Conservation (phyloP, 2,888 invertebrate genomes). For the Xestobium rufovillosum region DNA sequence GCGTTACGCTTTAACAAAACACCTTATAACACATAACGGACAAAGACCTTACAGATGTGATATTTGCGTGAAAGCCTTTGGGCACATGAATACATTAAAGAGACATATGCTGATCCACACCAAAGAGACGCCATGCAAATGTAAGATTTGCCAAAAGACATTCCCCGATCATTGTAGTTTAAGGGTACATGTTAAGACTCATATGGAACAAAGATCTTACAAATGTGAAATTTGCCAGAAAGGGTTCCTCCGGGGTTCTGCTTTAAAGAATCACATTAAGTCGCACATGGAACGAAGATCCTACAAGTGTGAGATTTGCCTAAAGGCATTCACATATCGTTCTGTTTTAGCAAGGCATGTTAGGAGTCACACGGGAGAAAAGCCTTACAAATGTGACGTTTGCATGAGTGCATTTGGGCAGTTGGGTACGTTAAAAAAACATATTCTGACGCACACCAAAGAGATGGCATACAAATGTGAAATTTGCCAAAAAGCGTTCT, state of each 20-base stretch:
- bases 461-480: no score
- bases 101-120: not conserved
- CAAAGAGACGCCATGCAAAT: not conserved
- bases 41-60: not conserved
- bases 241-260: not conserved
- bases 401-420: no score
- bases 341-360: not conserved
- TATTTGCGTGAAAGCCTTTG: not conserved
- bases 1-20: not conserved
- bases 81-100: not conserved
- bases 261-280: not conserved
- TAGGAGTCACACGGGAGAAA: not conserved
- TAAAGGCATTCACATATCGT: not conserved
- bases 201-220: not conserved
- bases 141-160: not conserved
- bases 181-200: not conserved
- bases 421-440: no score
- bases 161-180: not conserved
- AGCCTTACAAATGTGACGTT: no score
- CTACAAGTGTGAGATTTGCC: not conserved
- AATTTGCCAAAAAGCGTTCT: no score
- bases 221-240: not conserved
- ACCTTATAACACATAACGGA: not conserved
- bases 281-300: not conserved
- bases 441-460: no score